Percentiles rank a stretch among this genome's conserved stretches.
Conservation (phyloP, 2,797 vertebrate genomes). For the Centropyge bicolor region DNA sequence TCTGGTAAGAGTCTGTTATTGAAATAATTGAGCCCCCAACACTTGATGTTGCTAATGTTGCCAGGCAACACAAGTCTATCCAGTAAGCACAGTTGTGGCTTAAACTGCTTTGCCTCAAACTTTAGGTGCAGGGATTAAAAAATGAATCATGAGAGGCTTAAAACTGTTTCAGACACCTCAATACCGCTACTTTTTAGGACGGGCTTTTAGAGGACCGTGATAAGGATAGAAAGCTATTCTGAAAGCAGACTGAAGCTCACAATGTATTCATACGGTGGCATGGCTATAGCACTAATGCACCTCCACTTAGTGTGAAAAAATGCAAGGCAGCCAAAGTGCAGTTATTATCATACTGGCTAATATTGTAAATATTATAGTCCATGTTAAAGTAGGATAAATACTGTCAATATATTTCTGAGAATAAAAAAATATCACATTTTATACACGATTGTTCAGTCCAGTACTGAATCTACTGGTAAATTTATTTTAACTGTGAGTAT, state of each 20-base stretch:
- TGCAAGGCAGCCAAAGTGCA: not conserved
- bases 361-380: not conserved
- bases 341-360: not conserved
- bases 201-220: slow-evolving; percentile 28
- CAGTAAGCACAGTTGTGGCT: slow-evolving; percentile 37
- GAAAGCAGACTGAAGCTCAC: slow-evolving; percentile 23
- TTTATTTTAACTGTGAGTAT: not conserved
- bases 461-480: too few relatives aligned
- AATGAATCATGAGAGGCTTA: slow-evolving; percentile 48
- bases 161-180: slow-evolving; percentile 48
- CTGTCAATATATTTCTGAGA: not conserved
- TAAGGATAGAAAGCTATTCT: slow-evolving; percentile 2
- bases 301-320: slow-evolving; percentile 6
- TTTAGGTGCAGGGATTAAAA: slow-evolving; percentile 55
- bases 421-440: not conserved
- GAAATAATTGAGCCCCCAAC: slow-evolving; percentile 50
- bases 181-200: slow-evolving; percentile 28
- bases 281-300: slow-evolving; percentile 5
- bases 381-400: not conserved
- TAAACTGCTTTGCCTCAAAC: slow-evolving; percentile 56
- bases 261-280: slow-evolving; percentile 15
- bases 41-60: slow-evolving; percentile 58
- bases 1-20: slow-evolving; percentile 34
- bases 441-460: not conserved
- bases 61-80: slow-evolving; percentile 64